A percentile compares a stretch with the other conserved stretches of the same genome.
Evolutionary conservation across 2,113 vertebrate genomes (phyloP).

Genomic region (Phalacrocorax carbo): DNA sequence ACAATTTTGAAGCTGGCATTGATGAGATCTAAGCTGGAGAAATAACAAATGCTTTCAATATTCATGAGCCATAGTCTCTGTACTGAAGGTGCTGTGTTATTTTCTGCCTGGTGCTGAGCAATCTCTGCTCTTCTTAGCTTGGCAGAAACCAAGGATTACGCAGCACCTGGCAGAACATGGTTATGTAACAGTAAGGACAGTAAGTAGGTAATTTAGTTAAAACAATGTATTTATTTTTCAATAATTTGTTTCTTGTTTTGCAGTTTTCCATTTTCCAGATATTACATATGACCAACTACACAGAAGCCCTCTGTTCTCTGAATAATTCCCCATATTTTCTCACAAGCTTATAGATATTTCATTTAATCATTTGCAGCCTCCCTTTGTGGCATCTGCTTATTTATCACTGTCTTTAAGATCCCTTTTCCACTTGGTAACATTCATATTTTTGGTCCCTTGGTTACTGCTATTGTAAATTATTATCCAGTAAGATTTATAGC

Average conservation of each 20-base stretch:
- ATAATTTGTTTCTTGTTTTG: constrained; percentile 5
- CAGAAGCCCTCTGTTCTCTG: neutral
- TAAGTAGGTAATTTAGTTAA: neutral
- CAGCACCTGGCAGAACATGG: neutral
- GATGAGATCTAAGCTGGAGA: neutral
- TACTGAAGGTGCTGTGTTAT: neutral
- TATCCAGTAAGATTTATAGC: constrained; percentile 47
- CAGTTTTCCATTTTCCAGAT: neutral
- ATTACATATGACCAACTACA: neutral
- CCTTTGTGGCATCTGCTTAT: constrained; percentile 55
- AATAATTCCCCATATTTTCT: constrained; percentile 35
- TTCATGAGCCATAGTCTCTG: neutral
- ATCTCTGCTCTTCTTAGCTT: neutral
- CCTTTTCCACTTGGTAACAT: neutral
- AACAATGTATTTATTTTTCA: constrained; percentile 1
- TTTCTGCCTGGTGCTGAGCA: neutral
- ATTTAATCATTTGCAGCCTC: constrained; percentile 44
- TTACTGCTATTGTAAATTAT: constrained; percentile 55
- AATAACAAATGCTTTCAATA: neutral
- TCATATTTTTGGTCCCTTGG: constrained; percentile 53
- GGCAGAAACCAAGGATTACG: neutral
- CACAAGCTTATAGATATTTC: constrained; percentile 27
- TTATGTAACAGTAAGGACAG: neutral
- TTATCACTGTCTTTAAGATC: constrained; percentile 62
- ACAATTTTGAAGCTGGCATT: neutral